These are phyloP conservation scores for Heterochromis multidens DNA, from an alignment of 2,113 vertebrate species.

Conservation along the genomic window DNA sequence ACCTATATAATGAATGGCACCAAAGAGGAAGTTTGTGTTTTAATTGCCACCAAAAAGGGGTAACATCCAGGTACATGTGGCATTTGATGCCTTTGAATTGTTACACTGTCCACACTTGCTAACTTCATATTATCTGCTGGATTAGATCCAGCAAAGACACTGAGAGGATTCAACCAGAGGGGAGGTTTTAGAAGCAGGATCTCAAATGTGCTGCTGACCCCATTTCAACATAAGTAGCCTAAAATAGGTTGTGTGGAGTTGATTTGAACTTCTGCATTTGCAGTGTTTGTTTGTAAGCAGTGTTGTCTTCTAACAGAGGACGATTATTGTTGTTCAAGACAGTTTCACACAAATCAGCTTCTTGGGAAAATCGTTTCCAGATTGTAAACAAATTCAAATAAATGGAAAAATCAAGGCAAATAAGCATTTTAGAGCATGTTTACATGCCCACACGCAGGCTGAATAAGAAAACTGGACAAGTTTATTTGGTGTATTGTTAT, in stretches of 20 bases:
- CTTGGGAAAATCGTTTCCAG: neutral
- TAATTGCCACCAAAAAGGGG: neutral
- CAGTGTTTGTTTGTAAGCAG: conserved; percentile 14
- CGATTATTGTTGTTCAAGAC: neutral
- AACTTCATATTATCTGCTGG: conserved; percentile 28
- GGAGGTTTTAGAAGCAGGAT: conserved; percentile 48
- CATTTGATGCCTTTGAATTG: neutral
- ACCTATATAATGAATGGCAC: neutral
- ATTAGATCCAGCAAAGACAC: conserved; percentile 46
- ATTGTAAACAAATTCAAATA: neutral
- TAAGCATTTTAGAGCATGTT: neutral
- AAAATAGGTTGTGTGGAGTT: conserved; percentile 51
- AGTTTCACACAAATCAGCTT: neutral
- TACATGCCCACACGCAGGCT: neutral
- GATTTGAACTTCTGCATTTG: conserved; percentile 10
- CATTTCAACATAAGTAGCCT: conserved; percentile 52
- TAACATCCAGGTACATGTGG: neutral
- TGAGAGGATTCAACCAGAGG: conserved; percentile 46
- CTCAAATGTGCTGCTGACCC: conserved; percentile 69
- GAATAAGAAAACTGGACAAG: neutral
- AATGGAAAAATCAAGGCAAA: neutral
- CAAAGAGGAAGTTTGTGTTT: neutral
- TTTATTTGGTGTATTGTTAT: neutral
- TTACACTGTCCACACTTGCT: neutral
- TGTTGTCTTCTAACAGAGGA: neutral